These are phyloP conservation scores for Phortica magna DNA, from an alignment of 2,888 invertebrate species.

Conservation along the genomic window DNA sequence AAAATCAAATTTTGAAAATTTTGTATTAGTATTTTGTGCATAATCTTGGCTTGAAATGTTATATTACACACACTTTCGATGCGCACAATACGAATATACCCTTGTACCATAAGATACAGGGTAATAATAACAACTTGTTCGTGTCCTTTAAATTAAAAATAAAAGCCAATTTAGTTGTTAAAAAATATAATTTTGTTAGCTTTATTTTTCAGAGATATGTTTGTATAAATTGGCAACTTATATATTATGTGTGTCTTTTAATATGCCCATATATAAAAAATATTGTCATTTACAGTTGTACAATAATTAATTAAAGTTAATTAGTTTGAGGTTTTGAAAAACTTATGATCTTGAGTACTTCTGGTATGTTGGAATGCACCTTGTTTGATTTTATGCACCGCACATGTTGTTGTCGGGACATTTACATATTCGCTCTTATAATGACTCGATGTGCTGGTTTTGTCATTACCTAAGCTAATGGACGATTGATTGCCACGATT, in stretches of 20 bases:
- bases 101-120: no score
- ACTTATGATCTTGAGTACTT: constrained; percentile 91
- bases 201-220: constrained; percentile 20
- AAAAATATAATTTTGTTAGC: constrained; percentile 23
- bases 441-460: constrained; percentile 80
- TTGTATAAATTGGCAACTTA: constrained; percentile 32
- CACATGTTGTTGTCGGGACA: constrained; percentile 86
- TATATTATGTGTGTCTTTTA: not conserved
- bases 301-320: constrained; percentile 34
- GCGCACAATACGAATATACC: not conserved
- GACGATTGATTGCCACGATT: constrained; percentile 86
- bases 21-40: no score
- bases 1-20: no score
- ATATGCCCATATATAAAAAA: constrained; percentile 46
- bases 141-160: not conserved
- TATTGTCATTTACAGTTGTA: constrained; percentile 65
- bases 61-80: not conserved
- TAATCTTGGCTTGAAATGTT: no score
- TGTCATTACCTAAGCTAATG: constrained; percentile 85
- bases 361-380: constrained; percentile 91
- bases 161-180: not conserved
- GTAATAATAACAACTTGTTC: not conserved
- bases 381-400: constrained; percentile 86
- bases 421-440: constrained; percentile 89
- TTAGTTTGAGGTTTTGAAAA: constrained; percentile 81